Base-by-base conservation (phyloP, 2,888 invertebrate species). In the Amblyjoppa proteus region DNA sequence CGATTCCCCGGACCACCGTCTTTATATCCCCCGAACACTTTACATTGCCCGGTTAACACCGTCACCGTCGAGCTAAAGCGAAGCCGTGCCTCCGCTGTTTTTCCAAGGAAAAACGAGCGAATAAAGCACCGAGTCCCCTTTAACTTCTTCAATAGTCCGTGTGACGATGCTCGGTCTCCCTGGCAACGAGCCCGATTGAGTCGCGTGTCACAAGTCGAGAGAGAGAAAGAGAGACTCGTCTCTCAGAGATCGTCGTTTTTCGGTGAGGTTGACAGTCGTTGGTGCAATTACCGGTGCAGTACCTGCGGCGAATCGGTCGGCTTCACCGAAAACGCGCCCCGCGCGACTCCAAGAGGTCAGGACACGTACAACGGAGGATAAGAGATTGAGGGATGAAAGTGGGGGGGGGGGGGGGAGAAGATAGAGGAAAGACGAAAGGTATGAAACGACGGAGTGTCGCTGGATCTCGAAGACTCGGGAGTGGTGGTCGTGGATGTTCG, bases 161-260 rank as follows among this genome's bases (percentile, higher is more conserved):
- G 91, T 92, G 92, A 92, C 91, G 91, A 91, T 91, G 91, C 84
- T 88, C 92, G 85, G 93, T 93, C 90, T 89, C 93, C 93, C 90
- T 93, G 93, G 93, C 91, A 93, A 94, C 92, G 90, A 83, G 89
- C 90, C 91, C 91, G 90, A 92, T 93, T 91, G 90, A 91, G 92
- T 91, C 92, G 91, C 92, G 92, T 92, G 92, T 92, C 91, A 91
- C 90, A 89, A 89, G 88, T 90, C 88, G 90, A 88, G 89, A 20
- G 20, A 20, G 20, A 20, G 20, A 20, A 20, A 20, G 20, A 20
- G 20, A 88, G 87, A 41, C 0, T 89, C 79, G 87, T 84, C 89
- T 87, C 88, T 89, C 20, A 79, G 31, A 76, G 49, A 56, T 53
- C 28, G 4, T 45, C 51, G 69, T 49, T 58, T 73, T 80, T 77